phyloP scores from a whole-genome alignment of 2,888 invertebrate species.

The Eupithecia insigniata region DNA sequence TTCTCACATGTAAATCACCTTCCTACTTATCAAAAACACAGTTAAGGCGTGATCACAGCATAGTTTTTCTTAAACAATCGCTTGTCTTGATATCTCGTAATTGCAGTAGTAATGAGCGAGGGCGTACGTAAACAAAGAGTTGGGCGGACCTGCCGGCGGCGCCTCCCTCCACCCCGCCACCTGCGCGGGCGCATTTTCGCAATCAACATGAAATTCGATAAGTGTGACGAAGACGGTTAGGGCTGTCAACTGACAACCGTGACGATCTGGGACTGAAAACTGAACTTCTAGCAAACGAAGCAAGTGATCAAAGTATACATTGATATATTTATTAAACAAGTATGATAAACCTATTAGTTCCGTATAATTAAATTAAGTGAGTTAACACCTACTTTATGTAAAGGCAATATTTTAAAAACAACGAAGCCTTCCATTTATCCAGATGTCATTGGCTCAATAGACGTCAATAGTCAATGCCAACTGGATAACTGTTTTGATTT shows the following conservation, averaged over 20 bases:
- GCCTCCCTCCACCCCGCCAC: conserved; percentile 55
- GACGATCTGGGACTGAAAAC: neutral
- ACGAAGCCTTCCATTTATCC: neutral
- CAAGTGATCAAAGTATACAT: neutral
- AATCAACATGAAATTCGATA: conserved; percentile 63
- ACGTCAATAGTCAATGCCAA: too few species aligned
- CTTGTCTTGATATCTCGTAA: conserved; percentile 55
- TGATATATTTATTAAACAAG: neutral
- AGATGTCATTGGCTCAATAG: neutral
- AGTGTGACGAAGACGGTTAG: conserved; percentile 36
- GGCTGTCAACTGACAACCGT: conserved; percentile 18
- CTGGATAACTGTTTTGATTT: too few species aligned
- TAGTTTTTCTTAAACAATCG: conserved; percentile 43
- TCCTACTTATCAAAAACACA: conserved; percentile 26
- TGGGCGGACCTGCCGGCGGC: conserved; percentile 78
- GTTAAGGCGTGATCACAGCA: conserved; percentile 37
- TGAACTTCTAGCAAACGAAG: neutral
- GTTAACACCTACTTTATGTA: neutral
- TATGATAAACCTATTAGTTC: neutral
- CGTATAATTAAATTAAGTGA: too few species aligned
- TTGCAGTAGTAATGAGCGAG: conserved; percentile 73
- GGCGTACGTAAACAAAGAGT: conserved; percentile 82
- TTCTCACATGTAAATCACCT: neutral
- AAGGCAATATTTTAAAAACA: neutral
- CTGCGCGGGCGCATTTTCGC: conserved; percentile 75